phyloP scores from a whole-genome alignment of 2,888 invertebrate species.

The Leucophora obtusa region DNA sequence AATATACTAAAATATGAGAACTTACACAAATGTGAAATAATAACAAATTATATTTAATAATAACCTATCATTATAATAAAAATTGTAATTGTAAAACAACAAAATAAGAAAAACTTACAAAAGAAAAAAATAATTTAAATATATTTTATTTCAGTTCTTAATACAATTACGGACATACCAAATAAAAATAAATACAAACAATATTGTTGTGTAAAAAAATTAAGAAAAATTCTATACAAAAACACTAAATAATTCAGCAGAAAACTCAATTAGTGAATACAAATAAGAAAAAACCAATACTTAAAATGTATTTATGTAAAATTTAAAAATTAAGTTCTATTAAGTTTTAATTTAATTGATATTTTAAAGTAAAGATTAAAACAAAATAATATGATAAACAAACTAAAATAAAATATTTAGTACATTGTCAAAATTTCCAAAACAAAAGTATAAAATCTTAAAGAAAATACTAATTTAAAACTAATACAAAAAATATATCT shows the following conservation, averaged over 20 bases:
- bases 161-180: conserved; percentile 59
- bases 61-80: conserved; percentile 48
- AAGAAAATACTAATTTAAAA: conserved; percentile 37
- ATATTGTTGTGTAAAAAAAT: conserved; percentile 49
- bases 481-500: conserved; percentile 39
- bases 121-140: background rate
- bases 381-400: conserved; percentile 28
- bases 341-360: conserved; percentile 33
- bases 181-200: conserved; percentile 65
- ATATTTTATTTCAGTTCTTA: conserved; percentile 42
- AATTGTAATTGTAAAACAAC: conserved; percentile 41
- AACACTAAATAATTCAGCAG: conserved; percentile 11
- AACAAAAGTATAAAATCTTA: conserved; percentile 9
- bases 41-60: conserved; percentile 6
- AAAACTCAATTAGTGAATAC: conserved; percentile 39
- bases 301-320: conserved; percentile 46
- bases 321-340: conserved; percentile 33
- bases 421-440: conserved; percentile 44
- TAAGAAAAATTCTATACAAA: background rate
- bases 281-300: conserved; percentile 8
- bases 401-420: conserved; percentile 38
- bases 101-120: too few species aligned
- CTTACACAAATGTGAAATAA: conserved; percentile 28
- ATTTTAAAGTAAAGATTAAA: conserved; percentile 52
- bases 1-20: conserved; percentile 23